phyloP scores from a whole-genome alignment of 2,113 vertebrate genomes.

The Callorhinus ursinus region DNA sequence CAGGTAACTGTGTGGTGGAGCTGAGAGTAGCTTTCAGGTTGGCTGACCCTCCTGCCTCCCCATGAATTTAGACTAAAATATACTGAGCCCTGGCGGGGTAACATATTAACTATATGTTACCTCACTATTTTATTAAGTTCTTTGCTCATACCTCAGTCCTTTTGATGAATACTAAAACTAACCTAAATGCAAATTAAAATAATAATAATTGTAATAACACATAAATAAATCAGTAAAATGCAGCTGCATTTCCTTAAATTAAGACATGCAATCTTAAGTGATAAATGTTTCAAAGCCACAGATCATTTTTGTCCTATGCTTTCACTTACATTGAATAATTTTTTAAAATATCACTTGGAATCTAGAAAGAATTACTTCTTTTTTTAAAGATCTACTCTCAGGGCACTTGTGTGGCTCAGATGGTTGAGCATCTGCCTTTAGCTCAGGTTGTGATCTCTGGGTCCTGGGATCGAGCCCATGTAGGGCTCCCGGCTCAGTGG shows the following conservation, averaged over 20 bases:
- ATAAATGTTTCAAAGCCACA: not conserved
- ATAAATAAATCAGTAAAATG: not conserved
- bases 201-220: not conserved
- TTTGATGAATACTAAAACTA: not conserved
- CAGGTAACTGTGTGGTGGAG: fast-evolving
- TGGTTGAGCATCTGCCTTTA: not conserved
- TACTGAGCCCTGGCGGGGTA: too few relatives aligned
- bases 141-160: not conserved
- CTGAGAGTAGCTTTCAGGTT: not conserved
- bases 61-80: not conserved
- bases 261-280: not conserved
- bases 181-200: not conserved
- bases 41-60: not conserved
- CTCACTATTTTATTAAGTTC: not conserved
- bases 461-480: not conserved
- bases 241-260: not conserved
- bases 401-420: not conserved
- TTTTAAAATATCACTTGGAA: not conserved
- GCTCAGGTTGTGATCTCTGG: not conserved
- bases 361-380: not conserved
- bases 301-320: not conserved
- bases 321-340: not conserved
- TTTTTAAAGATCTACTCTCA: not conserved
- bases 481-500: not conserved
- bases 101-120: not conserved